Evolutionary conservation across 2,797 vertebrate species (phyloP).

Genomic region (Acrossocheilus fasciatus): DNA sequence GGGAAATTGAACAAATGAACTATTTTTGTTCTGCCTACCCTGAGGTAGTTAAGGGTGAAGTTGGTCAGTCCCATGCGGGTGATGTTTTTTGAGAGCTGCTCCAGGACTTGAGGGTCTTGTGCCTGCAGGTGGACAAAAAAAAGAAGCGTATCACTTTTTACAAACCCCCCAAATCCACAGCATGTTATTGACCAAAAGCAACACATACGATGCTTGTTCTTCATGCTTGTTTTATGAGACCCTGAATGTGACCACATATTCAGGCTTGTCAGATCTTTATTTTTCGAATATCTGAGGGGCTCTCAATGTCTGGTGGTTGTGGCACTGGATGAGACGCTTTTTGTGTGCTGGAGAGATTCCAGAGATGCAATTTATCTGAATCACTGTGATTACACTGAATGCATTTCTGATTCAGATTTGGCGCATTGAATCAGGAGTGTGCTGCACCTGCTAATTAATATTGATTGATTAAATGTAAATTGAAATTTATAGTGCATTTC

Average conservation of each 20-base stretch:
- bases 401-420: slow-evolving; percentile 57
- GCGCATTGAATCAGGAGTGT: slow-evolving; percentile 51
- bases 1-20: not conserved
- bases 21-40: slow-evolving; percentile 82
- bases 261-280: not conserved
- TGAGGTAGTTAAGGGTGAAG: slow-evolving; percentile 99
- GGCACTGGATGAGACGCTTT: not conserved
- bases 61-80: slow-evolving; percentile 99
- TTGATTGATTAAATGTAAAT: slow-evolving; percentile 51
- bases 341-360: slow-evolving; percentile 36
- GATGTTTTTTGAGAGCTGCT: slow-evolving; percentile 99
- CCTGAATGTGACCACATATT: not conserved
- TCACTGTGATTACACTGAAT: slow-evolving; percentile 44
- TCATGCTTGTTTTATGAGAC: not conserved
- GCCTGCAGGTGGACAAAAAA: slow-evolving; percentile 79
- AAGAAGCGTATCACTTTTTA: not conserved
- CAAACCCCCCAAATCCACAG: slow-evolving; percentile 18
- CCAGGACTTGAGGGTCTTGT: slow-evolving; percentile 99
- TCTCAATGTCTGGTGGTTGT: not conserved
- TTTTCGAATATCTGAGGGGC: not conserved
- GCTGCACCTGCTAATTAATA: slow-evolving; percentile 59
- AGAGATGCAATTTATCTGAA: slow-evolving; percentile 53
- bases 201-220: not conserved
- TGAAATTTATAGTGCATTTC: slow-evolving; percentile 43
- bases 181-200: slow-evolving; percentile 7